Evolutionary conservation across 2,113 vertebrate species (phyloP).

Genomic region (Pelvicachromis taeniatus): DNA sequence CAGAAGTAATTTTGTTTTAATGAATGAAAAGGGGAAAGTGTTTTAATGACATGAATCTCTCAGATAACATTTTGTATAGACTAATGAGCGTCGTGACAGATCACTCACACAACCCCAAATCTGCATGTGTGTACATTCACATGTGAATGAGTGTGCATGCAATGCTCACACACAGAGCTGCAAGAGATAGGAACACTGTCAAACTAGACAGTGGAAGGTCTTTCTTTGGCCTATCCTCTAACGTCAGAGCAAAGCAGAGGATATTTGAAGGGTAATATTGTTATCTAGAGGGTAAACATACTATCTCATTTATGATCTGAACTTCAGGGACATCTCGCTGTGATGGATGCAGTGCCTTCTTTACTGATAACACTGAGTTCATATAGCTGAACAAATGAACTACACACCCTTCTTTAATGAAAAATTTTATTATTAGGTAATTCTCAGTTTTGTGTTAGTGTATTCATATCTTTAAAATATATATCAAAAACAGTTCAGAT

Average conservation of each 20-base stretch:
- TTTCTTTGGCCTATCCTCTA: constrained; percentile 1
- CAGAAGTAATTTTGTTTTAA: not conserved
- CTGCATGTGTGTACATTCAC: not conserved
- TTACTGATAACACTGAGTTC: constrained; percentile 15
- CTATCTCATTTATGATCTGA: constrained; percentile 47
- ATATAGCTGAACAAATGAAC: not conserved
- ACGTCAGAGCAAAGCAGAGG: not conserved
- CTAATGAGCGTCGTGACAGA: not conserved
- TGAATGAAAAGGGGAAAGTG: not conserved
- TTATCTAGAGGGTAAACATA: constrained; percentile 26
- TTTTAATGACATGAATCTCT: not conserved
- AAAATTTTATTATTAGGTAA: not conserved
- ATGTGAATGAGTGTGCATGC: not conserved
- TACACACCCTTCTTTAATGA: not conserved
- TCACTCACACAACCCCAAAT: not conserved
- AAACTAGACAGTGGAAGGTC: not conserved
- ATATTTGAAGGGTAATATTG: constrained; percentile 12
- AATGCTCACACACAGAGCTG: not conserved
- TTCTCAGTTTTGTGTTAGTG: not conserved
- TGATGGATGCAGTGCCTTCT: constrained; percentile 20
- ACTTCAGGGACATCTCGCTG: constrained; percentile 33
- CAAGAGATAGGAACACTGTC: not conserved
- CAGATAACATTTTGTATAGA: not conserved
- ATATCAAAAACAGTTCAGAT: not conserved
- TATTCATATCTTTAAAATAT: not conserved